phyloP scores from a whole-genome alignment of 2,113 vertebrate species.

The Acanthisitta chloris region DNA sequence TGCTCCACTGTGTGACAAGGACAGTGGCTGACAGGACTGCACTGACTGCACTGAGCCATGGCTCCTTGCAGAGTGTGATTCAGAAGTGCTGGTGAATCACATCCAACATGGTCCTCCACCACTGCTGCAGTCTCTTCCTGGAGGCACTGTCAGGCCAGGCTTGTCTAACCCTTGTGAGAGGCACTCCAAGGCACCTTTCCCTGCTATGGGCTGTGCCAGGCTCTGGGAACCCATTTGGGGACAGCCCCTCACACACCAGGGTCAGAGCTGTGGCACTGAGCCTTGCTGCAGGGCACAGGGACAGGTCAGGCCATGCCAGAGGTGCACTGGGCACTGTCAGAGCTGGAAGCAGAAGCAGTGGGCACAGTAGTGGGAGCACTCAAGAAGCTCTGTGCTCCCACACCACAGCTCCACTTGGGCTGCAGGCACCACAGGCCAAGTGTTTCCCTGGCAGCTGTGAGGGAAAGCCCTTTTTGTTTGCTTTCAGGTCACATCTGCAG shows the following conservation, averaged over 20 bases:
- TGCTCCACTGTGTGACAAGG: fast-evolving
- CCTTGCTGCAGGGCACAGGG: background rate
- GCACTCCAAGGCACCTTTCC: background rate
- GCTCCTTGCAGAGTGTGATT: fast-evolving
- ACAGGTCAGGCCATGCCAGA: background rate
- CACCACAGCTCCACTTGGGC: background rate
- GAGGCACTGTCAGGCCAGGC: background rate
- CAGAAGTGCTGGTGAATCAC: background rate
- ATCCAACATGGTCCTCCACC: background rate
- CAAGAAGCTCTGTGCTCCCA: background rate
- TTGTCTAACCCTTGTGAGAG: fast-evolving
- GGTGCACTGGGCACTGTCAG: fast-evolving
- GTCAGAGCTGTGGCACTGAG: background rate
- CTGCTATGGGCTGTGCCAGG: fast-evolving
- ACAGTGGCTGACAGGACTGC: too few relatives aligned
- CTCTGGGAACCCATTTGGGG: background rate
- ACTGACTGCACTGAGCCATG: fast-evolving
- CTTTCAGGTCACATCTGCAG: background rate
- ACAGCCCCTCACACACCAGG: background rate
- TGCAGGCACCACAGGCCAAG: background rate
- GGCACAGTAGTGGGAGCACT: background rate
- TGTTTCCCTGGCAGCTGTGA: background rate
- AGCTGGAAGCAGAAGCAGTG: background rate
- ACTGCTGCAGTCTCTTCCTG: background rate
- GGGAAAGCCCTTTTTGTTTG: background rate